Evolutionary conservation across 2,113 vertebrate species (phyloP).

Genomic region (Brevimyrus niger): DNA sequence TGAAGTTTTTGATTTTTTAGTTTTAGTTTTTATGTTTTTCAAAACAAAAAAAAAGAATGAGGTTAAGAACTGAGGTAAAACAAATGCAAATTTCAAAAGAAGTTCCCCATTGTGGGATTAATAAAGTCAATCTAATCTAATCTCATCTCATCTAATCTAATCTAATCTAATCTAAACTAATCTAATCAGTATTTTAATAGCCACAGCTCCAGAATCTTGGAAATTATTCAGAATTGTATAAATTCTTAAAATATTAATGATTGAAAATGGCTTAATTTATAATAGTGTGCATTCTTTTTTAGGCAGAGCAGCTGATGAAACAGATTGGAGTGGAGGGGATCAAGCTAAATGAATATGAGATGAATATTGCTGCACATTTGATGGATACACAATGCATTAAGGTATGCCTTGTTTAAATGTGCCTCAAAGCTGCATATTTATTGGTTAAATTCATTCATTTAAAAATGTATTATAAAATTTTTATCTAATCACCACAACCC

Average conservation of each 20-base stretch:
- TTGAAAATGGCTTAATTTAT: background rate
- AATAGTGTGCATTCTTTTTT: background rate
- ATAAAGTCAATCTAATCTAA: too few relatives aligned
- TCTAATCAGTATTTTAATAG: background rate
- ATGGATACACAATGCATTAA: slow-evolving; percentile 63
- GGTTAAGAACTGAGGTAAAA: background rate
- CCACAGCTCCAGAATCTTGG: background rate
- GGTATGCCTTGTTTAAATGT: slow-evolving; percentile 6
- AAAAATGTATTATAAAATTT: background rate
- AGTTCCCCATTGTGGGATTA: too few relatives aligned
- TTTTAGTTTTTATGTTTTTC: too few relatives aligned
- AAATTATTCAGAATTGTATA: background rate
- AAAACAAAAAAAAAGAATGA: too few relatives aligned
- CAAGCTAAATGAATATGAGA: slow-evolving; percentile 66
- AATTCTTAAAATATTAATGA: background rate
- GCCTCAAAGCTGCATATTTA: background rate
- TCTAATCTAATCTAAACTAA: too few relatives aligned
- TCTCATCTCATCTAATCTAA: too few relatives aligned
- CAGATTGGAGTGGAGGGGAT: slow-evolving; percentile 63
- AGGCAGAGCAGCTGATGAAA: slow-evolving; percentile 69
- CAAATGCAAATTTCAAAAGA: too few relatives aligned
- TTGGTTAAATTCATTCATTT: background rate
- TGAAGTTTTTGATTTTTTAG: too few relatives aligned
- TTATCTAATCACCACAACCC: background rate
- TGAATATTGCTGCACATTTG: slow-evolving; percentile 65